phyloP scores from a whole-genome alignment of 1,140 invertebrate species.

The Euwallacea fornicatus region DNA sequence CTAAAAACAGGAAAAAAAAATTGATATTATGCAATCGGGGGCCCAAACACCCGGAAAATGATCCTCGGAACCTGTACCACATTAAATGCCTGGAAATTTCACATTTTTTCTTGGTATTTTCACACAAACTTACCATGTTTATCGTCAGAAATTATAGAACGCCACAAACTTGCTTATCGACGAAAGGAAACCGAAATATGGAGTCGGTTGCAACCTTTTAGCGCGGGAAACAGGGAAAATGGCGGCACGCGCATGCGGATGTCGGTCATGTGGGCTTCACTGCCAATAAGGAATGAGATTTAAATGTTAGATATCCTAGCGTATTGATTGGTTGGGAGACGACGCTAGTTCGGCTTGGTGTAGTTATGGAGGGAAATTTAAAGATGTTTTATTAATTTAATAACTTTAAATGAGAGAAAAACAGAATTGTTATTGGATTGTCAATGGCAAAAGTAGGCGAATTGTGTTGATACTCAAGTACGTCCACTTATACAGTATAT shows the following conservation, averaged over 20 bases:
- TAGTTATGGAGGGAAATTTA: slow-evolving; percentile 40
- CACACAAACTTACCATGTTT: slow-evolving; percentile 41
- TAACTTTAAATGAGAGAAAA: background rate
- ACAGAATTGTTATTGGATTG: background rate
- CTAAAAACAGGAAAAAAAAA: slow-evolving; percentile 58
- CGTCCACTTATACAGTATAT: too few species aligned
- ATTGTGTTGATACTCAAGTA: too few species aligned
- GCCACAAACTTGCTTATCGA: slow-evolving; percentile 28
- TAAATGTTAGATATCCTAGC: slow-evolving; percentile 10
- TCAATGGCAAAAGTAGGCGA: too few species aligned
- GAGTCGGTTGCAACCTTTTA: slow-evolving; percentile 35
- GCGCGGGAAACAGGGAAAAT: slow-evolving; percentile 44
- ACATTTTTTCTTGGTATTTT: background rate
- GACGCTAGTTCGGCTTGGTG: slow-evolving; percentile 38
- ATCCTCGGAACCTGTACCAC: too few species aligned
- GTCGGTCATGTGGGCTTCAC: slow-evolving; percentile 37
- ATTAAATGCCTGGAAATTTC: too few species aligned
- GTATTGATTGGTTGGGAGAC: slow-evolving; percentile 42
- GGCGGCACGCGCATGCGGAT: slow-evolving; percentile 15
- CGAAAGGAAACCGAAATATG: slow-evolving; percentile 33
- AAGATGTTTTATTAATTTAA: background rate
- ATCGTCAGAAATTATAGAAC: slow-evolving; percentile 26
- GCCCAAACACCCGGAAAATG: too few species aligned
- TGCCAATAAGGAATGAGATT: slow-evolving; percentile 30
- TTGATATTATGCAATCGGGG: too few species aligned